phyloP scores from a whole-genome alignment of 2,797 vertebrate genomes.

The Lacerta agilis region DNA sequence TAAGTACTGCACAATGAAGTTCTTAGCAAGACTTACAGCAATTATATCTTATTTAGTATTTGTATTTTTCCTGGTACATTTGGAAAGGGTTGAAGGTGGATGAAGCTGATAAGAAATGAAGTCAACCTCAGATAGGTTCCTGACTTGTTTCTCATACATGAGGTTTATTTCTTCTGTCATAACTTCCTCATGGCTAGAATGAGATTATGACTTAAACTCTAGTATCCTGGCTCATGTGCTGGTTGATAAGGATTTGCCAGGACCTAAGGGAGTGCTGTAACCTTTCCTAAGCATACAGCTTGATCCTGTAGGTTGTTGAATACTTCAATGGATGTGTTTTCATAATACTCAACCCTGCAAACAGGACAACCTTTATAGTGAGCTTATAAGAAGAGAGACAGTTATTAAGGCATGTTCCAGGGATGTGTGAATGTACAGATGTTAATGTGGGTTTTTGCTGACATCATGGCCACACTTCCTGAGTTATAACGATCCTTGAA shows the following conservation, averaged over 20 bases:
- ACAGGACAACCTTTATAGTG: background rate
- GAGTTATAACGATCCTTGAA: background rate
- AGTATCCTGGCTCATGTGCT: slow-evolving; percentile 56
- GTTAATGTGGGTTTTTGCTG: background rate
- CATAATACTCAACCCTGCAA: background rate
- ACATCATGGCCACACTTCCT: background rate
- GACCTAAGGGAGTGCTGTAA: slow-evolving; percentile 59
- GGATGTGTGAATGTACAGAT: background rate
- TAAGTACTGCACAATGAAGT: background rate
- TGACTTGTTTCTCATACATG: slow-evolving; percentile 31
- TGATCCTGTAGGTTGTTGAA: background rate
- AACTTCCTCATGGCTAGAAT: slow-evolving; percentile 14
- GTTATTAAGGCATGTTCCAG: background rate
- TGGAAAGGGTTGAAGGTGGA: slow-evolving; percentile 29
- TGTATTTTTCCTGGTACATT: slow-evolving; percentile 30
- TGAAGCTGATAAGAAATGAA: slow-evolving; percentile 34
- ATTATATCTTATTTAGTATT: slow-evolving; percentile 33
- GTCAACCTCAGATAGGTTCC: slow-evolving; percentile 31
- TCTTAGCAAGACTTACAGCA: slow-evolving; percentile 35
- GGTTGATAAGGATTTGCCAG: slow-evolving; percentile 60
- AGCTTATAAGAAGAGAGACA: background rate
- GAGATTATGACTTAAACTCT: slow-evolving; percentile 34
- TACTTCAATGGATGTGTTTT: slow-evolving; percentile 29
- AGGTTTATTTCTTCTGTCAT: slow-evolving; percentile 31
- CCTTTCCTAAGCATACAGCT: slow-evolving; percentile 44